Evolutionary conservation across 2,113 vertebrate species (phyloP).

Genomic region (Dicerorhinus sumatrensis): DNA sequence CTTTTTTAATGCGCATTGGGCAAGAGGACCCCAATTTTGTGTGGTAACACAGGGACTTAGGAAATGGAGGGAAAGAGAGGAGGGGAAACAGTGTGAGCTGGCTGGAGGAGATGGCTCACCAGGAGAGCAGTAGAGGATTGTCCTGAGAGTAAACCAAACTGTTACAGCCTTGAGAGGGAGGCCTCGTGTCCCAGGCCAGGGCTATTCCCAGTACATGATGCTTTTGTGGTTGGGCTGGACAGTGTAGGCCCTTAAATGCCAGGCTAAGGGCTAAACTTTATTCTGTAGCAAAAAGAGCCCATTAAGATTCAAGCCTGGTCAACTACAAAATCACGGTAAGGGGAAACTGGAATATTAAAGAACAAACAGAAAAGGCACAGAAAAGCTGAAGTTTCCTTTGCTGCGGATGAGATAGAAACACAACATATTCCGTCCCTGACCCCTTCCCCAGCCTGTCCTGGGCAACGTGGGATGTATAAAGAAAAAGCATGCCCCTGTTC

Average conservation of each 20-base stretch:
- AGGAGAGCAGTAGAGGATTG: too few relatives aligned
- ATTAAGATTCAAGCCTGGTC: constrained; percentile 54
- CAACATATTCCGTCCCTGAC: neutral
- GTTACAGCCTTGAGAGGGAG: neutral
- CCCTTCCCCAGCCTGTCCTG: too few relatives aligned
- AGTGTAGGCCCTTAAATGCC: neutral
- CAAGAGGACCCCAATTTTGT: too few relatives aligned
- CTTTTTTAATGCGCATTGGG: too few relatives aligned
- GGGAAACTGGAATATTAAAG: constrained; percentile 50
- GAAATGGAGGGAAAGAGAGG: neutral
- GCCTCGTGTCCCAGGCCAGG: neutral
- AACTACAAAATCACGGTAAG: constrained; percentile 64
- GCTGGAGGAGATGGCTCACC: neutral
- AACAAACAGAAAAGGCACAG: constrained; percentile 17
- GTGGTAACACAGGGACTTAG: neutral
- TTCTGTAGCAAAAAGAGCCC: neutral
- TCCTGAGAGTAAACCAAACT: neutral
- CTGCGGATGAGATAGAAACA: neutral
- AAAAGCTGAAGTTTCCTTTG: neutral
- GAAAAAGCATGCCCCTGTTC: neutral
- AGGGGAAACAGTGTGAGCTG: fast-evolving
- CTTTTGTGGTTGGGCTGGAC: neutral
- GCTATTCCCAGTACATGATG: neutral
- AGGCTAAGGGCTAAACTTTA: neutral
- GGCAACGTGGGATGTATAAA: neutral